These are phyloP conservation scores for Pyrochroa serraticornis DNA, from an alignment of 2,888 invertebrate species.

Conservation along the genomic window DNA sequence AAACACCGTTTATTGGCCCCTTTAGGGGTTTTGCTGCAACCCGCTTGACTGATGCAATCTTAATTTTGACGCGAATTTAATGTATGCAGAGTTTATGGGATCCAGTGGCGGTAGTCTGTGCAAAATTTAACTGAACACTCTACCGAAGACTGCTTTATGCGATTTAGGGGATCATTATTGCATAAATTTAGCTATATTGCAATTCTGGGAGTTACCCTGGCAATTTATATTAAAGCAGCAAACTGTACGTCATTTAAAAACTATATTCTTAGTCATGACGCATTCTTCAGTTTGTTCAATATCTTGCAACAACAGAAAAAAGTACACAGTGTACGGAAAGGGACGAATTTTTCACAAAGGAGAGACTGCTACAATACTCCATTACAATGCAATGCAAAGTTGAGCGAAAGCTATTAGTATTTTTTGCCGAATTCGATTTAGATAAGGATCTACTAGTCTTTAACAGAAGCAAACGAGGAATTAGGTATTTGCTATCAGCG, in stretches of 20 bases:
- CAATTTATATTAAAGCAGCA: too few species aligned
- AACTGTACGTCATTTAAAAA: too few species aligned
- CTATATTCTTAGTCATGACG: neutral
- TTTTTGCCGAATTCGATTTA: constrained; percentile 39
- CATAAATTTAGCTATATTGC: constrained; percentile 29
- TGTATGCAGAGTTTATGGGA: constrained; percentile 1
- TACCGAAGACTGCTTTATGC: constrained; percentile 16
- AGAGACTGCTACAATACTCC: constrained; percentile 16
- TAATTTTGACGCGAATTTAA: neutral
- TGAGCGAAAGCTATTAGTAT: constrained; percentile 37
- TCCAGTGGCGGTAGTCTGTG: neutral
- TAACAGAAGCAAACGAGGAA: constrained; percentile 33
- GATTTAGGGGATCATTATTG: constrained; percentile 25
- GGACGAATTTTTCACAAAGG: constrained; percentile 13
- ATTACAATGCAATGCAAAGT: constrained; percentile 37
- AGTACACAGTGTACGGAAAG: neutral
- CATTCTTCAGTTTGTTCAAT: neutral
- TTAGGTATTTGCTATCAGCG: constrained; percentile 32
- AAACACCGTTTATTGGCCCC: too few species aligned
- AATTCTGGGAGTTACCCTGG: constrained; percentile 3
- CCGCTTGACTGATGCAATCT: too few species aligned
- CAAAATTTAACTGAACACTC: constrained; percentile 3
- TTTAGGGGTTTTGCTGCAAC: too few species aligned
- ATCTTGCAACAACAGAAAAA: neutral
- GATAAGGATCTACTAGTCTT: constrained; percentile 34